Evolutionary conservation across 1,140 invertebrate genomes (phyloP), one percentile per base, ranked within the genome.

Genomic region (Campoletis sonorensis): DNA sequence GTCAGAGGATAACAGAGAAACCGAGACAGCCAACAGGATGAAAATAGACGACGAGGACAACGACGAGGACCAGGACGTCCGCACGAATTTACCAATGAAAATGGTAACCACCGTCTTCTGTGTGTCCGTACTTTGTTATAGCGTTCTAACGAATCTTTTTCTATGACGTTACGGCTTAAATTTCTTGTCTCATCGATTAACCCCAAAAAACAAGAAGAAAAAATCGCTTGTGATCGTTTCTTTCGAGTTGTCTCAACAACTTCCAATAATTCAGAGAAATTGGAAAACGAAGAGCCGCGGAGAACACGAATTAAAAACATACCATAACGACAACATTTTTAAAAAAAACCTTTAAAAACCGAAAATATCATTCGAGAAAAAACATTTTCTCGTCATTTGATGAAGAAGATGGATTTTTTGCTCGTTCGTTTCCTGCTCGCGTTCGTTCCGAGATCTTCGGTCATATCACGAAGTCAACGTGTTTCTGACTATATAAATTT

Each of bases 21-120:
- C 2, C 27, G 68, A 64, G 49, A 75, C 15, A 16, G n/a, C 16
- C 33, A 51, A 18, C 26, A 54, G 33, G 76, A 73, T 64, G 79
- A 78, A 23, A 49, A 54, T 1, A 5, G 40, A 67, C 33, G 64
- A 76, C 30, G 75, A 82, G 49, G 70, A 80, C 37, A 61, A 81
- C 18, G 33, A 71, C 15, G 78, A 78, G 4, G 70, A 83, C 40
- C 68, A 26, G 4, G 40, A 84, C 83, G 76, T 82, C 84, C 84
- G 85, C 84, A 90, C 87, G 86, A 88, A 86, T 90, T 87, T 90
- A 88, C 90, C 90, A 81, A 90, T 92, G 87, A 86, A 91, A 90
- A 92, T 92, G 91, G 90, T 92, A 91, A 92, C 91, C 86, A 92
- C 91, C 88, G 89, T 91, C 85, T 88, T 92, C 87, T 92, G 91